phyloP scores from a whole-genome alignment of 2,113 vertebrate genomes.

The Trematocara zebra region DNA sequence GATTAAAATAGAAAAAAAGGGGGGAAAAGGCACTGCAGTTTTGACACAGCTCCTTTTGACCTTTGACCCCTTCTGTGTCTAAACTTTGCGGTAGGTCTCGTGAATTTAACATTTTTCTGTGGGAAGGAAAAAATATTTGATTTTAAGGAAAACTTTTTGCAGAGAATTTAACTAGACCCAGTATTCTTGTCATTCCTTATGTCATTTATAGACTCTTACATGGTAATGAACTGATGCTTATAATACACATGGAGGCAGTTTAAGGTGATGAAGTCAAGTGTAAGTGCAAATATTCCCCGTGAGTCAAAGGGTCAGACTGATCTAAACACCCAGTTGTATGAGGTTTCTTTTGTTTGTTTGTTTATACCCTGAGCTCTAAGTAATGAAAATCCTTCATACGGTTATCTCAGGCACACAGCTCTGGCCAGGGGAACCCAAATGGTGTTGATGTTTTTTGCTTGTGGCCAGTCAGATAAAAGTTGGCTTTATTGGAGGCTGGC shows the following conservation, averaged over 20 bases:
- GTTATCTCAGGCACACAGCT: neutral
- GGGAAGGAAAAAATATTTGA: neutral
- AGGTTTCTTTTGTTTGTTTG: neutral
- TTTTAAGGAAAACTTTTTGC: neutral
- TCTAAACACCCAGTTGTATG: neutral
- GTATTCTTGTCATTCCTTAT: neutral
- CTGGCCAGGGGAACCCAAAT: neutral
- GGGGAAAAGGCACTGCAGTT: neutral
- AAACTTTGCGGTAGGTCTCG: neutral
- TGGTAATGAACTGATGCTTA: neutral
- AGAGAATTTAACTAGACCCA: neutral
- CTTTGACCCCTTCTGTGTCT: neutral
- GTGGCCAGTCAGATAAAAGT: neutral
- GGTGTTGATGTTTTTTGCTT: fast-evolving
- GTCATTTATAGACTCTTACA: neutral
- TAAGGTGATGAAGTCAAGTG: neutral
- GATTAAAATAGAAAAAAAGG: neutral
- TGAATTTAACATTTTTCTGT: neutral
- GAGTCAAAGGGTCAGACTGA: neutral
- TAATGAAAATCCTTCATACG: neutral
- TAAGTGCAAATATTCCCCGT: neutral
- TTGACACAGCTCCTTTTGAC: neutral
- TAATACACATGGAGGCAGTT: neutral
- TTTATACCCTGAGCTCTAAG: neutral
- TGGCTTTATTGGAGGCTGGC: neutral